phyloP scores from a whole-genome alignment of 2,797 vertebrate genomes.

The Onychomys leucogaster region DNA sequence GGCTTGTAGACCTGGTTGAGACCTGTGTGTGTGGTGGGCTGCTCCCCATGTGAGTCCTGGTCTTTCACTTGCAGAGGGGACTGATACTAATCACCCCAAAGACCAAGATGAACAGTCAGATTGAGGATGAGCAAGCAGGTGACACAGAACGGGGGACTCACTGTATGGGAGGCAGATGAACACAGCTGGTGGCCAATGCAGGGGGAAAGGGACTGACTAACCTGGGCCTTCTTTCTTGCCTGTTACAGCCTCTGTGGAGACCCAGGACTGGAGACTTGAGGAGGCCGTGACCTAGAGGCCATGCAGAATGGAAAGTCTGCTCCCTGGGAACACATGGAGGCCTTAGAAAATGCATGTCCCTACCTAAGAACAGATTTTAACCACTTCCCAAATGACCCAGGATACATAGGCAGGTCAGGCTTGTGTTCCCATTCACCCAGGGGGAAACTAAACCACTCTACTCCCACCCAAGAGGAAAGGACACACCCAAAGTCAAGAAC shows the following conservation, averaged over 20 bases:
- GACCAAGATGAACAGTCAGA: not conserved
- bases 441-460: not conserved
- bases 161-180: not conserved
- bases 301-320: not conserved
- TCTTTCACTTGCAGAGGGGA: not conserved
- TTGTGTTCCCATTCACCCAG: not conserved
- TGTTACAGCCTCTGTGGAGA: not conserved
- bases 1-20: not conserved
- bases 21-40: no score
- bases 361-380: not conserved
- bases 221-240: no score
- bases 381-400: not conserved
- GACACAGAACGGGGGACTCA: no score
- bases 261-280: not conserved
- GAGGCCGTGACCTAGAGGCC: no score
- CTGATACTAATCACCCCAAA: no score
- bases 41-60: not conserved
- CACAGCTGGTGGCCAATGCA: rapidly evolving
- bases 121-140: not conserved
- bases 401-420: not conserved
- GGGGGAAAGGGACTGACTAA: not conserved
- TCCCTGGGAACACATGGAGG: not conserved
- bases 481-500: not conserved
- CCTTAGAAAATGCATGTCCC: not conserved
- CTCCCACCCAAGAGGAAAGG: not conserved